These are phyloP conservation scores for Galagoides demidoff DNA, from an alignment of 2,797 vertebrate species.

Conservation along the genomic window DNA sequence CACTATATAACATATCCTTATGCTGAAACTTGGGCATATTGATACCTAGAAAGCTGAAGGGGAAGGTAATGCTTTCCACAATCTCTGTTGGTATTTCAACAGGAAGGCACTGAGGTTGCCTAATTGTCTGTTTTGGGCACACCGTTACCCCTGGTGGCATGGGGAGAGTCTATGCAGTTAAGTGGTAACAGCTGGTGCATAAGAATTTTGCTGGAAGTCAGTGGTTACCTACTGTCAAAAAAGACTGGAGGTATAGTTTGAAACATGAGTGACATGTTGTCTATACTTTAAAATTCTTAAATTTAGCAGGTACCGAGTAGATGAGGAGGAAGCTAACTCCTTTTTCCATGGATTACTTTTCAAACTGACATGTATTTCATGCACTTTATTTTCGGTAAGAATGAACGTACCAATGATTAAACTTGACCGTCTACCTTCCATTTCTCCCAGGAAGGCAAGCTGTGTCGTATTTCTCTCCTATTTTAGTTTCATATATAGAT, in stretches of 20 bases:
- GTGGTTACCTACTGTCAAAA: background rate
- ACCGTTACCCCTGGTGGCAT: rapidly evolving
- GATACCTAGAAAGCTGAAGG: background rate
- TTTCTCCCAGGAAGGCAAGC: background rate
- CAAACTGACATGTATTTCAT: background rate
- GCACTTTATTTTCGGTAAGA: background rate
- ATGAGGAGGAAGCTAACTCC: background rate
- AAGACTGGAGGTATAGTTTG: background rate
- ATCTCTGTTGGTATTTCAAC: background rate
- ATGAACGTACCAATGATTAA: background rate
- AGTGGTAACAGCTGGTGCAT: too few relatives aligned
- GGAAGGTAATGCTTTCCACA: background rate
- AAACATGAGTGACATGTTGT: background rate
- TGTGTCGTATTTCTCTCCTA: background rate
- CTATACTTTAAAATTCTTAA: background rate
- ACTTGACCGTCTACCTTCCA: background rate
- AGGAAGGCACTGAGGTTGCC: background rate
- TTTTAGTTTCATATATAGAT: background rate
- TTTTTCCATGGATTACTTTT: background rate
- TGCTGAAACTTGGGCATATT: background rate
- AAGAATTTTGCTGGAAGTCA: background rate
- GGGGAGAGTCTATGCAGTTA: background rate
- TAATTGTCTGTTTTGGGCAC: background rate
- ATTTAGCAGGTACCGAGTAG: background rate
- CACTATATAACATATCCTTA: background rate